Evolutionary conservation across 2,113 vertebrate genomes (phyloP).

Genomic region (Antechinus stuartii): DNA sequence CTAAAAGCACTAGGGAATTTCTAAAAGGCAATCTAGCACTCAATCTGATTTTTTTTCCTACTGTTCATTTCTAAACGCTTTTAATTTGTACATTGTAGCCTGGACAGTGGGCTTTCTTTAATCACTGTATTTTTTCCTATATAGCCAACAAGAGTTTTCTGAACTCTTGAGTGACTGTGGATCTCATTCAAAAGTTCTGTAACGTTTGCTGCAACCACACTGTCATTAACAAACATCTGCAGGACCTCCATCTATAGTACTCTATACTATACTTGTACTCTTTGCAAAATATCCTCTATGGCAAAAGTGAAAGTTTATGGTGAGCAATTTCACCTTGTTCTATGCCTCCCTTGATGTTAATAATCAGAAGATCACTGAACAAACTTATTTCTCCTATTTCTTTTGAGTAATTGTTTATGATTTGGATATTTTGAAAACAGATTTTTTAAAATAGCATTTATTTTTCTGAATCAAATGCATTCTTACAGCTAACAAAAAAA

Average conservation of each 20-base stretch:
- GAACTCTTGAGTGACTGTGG: too few relatives aligned
- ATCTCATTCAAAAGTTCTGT: neutral
- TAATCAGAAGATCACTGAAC: neutral
- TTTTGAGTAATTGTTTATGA: neutral
- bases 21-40: neutral
- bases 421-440: neutral
- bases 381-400: neutral
- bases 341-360: neutral
- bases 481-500: neutral
- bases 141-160: neutral
- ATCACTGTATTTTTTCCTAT: neutral
- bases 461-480: neutral
- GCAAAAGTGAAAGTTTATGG: neutral
- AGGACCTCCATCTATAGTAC: neutral
- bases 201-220: too few relatives aligned
- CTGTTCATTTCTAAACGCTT: neutral
- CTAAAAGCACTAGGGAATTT: neutral
- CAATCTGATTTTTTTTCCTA: neutral
- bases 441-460: neutral
- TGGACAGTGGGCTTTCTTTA: neutral
- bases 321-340: neutral
- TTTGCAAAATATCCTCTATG: neutral
- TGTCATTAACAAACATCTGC: neutral
- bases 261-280: too few relatives aligned
- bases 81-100: neutral